Conservation (phyloP, 1,140 invertebrate species). For the Macrosteles quadrilineatus region DNA sequence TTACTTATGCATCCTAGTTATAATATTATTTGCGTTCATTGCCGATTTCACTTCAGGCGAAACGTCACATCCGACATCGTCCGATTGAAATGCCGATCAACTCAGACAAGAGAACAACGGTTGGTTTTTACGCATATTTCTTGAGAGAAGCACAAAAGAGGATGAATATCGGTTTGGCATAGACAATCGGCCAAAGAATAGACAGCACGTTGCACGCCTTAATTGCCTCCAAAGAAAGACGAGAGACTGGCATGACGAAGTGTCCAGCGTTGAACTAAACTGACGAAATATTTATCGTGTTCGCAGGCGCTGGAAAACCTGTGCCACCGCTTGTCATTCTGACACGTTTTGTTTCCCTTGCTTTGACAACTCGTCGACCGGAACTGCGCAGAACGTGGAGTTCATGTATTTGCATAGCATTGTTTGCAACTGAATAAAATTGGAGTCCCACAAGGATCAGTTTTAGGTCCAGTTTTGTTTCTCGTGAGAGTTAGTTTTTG, state of each 20-base stretch:
- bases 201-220: background rate
- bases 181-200: background rate
- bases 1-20: too few relatives aligned
- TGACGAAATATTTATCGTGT: background rate
- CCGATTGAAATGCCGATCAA: too few relatives aligned
- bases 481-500: background rate
- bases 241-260: background rate
- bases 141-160: background rate
- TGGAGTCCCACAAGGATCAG: background rate
- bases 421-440: background rate
- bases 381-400: background rate
- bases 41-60: too few relatives aligned
- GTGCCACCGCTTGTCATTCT: background rate
- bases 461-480: conserved; percentile 9
- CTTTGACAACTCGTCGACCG: background rate
- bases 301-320: background rate
- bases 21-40: too few relatives aligned
- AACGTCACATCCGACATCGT: too few relatives aligned
- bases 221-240: conserved; percentile 1
- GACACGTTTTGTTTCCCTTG: background rate
- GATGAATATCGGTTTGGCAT: conserved; percentile 13
- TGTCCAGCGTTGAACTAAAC: background rate
- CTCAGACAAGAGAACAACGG: too few relatives aligned
- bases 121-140: too few relatives aligned
- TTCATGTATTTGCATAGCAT: background rate